A percentile compares a stretch with the other conserved stretches of the same genome.
These are phyloP conservation scores for Caenorhabditis sp. DNA, from an alignment of 2,888 invertebrate genomes.

Conservation along the genomic window DNA sequence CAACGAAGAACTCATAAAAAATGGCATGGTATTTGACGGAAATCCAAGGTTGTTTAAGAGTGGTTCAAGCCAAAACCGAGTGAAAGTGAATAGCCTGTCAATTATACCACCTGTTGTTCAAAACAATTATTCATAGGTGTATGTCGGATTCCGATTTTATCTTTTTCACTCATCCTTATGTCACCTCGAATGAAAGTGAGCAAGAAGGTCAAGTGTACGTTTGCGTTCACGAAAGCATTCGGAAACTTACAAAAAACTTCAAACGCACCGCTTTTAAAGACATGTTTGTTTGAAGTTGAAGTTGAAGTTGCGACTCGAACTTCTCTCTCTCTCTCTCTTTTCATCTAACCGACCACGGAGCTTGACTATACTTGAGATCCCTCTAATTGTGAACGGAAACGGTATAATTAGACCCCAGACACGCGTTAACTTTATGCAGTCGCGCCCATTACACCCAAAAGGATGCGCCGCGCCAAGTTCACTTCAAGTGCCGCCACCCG, in stretches of 20 bases:
- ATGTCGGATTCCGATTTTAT: constrained; percentile 44
- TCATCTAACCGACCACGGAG: constrained; percentile 22
- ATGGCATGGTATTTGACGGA: too few relatives aligned
- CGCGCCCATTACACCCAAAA: constrained; percentile 35
- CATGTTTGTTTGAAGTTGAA: constrained; percentile 1
- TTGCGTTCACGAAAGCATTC: neutral
- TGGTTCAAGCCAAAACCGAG: too few relatives aligned
- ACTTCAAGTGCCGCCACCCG: constrained; percentile 50
- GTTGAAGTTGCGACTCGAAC: too few relatives aligned
- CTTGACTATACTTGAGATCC: constrained; percentile 18
- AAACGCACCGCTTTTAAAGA: constrained; percentile 2
- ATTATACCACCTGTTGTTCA: constrained; percentile 51
- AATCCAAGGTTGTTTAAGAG: too few relatives aligned
- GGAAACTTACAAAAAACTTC: neutral
- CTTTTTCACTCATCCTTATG: constrained; percentile 50
- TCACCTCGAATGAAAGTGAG: constrained; percentile 37
- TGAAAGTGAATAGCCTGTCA: constrained; percentile 39
- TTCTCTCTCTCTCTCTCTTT: neutral
- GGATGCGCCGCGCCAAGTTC: constrained; percentile 56
- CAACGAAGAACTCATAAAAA: too few relatives aligned
- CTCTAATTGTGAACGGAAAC: constrained; percentile 36
- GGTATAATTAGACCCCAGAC: constrained; percentile 22
- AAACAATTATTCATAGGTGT: constrained; percentile 48
- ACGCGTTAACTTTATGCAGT: constrained; percentile 14
- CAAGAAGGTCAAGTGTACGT: constrained; percentile 27